A percentile compares a stretch with the other conserved stretches of the same genome.
Evolutionary conservation across 2,797 vertebrate genomes (phyloP).

Genomic region (Ceryle rudis): DNA sequence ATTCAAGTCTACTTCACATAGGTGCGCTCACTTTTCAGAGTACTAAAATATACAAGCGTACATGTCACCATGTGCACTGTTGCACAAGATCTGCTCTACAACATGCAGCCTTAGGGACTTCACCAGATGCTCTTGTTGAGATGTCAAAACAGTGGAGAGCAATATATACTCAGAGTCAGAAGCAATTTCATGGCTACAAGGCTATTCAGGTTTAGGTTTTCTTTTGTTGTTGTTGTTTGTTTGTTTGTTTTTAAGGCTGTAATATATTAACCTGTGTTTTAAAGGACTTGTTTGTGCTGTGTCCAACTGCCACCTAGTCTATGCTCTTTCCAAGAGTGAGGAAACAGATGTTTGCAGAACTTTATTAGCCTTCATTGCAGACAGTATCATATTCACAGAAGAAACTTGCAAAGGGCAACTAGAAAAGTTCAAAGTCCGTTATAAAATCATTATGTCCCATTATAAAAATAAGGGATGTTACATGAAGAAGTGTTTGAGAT

Average conservation of each 20-base stretch:
- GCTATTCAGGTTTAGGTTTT: not conserved
- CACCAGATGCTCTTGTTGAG: not conserved
- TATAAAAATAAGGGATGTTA: not conserved
- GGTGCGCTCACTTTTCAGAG: not conserved
- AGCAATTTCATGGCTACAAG: not conserved
- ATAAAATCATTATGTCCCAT: not conserved
- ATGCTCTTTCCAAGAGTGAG: not conserved
- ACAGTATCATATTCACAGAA: not conserved
- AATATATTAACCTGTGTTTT: not conserved
- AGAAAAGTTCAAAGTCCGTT: not conserved
- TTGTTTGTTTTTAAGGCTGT: not conserved
- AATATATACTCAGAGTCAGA: not conserved
- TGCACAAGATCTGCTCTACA: not conserved
- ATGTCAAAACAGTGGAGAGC: not conserved
- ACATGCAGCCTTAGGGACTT: not conserved
- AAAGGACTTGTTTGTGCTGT: not conserved
- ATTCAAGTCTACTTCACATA: not conserved
- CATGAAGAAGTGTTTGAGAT: not conserved
- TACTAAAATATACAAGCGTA: not conserved
- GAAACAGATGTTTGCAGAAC: not conserved
- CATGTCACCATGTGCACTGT: not conserved
- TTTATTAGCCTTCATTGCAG: not conserved
- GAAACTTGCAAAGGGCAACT: not conserved
- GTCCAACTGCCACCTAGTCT: no score
- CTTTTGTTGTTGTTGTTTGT: no score